Conservation (phyloP, 2,888 invertebrate genomes). For the Xestia xanthographa region DNA sequence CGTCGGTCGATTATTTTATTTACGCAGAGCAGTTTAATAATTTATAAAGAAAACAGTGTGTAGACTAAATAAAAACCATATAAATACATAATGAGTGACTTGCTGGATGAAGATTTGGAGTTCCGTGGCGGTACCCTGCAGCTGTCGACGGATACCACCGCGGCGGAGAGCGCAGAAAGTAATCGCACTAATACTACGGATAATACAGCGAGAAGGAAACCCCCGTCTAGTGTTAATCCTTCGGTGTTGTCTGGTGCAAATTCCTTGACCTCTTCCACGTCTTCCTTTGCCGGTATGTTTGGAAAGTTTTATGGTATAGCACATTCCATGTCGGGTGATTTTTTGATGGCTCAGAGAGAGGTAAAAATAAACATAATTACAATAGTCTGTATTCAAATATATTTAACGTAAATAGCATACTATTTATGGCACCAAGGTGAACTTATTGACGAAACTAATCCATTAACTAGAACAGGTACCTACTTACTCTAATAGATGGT, state of each 20-base stretch:
- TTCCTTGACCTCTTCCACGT: slow-evolving; percentile 85
- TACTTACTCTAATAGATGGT: neutral
- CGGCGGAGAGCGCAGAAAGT: slow-evolving; percentile 71
- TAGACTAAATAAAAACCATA: slow-evolving; percentile 39
- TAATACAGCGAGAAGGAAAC: slow-evolving; percentile 73
- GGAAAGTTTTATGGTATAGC: slow-evolving; percentile 20
- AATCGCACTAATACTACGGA: slow-evolving; percentile 72
- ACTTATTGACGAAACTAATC: slow-evolving; percentile 25
- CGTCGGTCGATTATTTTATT: slow-evolving; percentile 84
- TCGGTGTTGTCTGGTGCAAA: slow-evolving; percentile 87
- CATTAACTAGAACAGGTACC: slow-evolving; percentile 17
- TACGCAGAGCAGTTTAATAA: slow-evolving; percentile 69
- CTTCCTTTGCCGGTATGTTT: slow-evolving; percentile 84
- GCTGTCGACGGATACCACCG: slow-evolving; percentile 79
- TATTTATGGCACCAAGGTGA: slow-evolving; percentile 29
- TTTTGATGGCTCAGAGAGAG: slow-evolving; percentile 41
- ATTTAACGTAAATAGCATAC: slow-evolving; percentile 6
- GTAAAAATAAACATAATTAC: slow-evolving; percentile 38
- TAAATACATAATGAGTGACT: slow-evolving; percentile 80
- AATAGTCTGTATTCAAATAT: slow-evolving; percentile 1
- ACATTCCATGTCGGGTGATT: slow-evolving; percentile 41
- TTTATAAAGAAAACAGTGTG: slow-evolving; percentile 52
- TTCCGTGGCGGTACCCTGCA: slow-evolving; percentile 90
- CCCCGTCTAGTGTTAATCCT: slow-evolving; percentile 78
- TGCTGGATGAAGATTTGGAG: slow-evolving; percentile 90